Base-by-base conservation (phyloP, 2,797 vertebrate genomes). In the Lepidocolaptes lacrymiger region DNA sequence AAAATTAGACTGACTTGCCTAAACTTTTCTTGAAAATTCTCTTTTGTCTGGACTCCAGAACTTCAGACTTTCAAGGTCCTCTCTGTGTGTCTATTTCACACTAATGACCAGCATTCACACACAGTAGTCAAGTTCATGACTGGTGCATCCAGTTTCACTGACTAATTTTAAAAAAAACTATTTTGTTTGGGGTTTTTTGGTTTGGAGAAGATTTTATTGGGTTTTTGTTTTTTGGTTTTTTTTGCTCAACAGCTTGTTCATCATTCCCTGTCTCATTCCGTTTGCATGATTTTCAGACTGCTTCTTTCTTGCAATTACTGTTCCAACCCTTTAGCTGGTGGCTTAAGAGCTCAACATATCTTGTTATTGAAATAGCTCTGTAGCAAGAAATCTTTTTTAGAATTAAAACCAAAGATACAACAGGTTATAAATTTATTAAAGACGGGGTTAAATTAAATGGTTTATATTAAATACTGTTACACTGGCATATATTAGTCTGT, bases 271-370 rank as follows among this genome's bases (percentile, higher is more conserved):
- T 67, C 72, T 91, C 83, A 49, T 62, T 88, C 43, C 30, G 36
- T 69, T 89, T 43, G 81, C 32, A 48, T 79, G 44, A 88, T 83
- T 91, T 91, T 92, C 54, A 95, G 63, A 52, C 58, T 68, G 27
- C 27, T 80, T 85, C 34, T 41, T 67, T 63, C 79, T 55, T 51
- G 28, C 6, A 10, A 27, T 69, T 69, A 54, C 54, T 62, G 34
- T 43, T 90, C 68, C 79, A 77, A 93, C 58, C 34, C 69, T 76
- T 91, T 41, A 74, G 30, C 51, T 69, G 13, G 23, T 67, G 55
- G 36, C 44, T 91, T 85, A 71, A 4, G 2, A 81, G 37, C 34
- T 72, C 84, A 86, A 28, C 39, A 5, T 56, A 30, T 32, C 49
- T 79, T 19, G 4, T 67, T 94, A 95, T 5, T 69, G 44, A 96